Conservation (phyloP, 2,113 vertebrate species). For the Pavo muticus region DNA sequence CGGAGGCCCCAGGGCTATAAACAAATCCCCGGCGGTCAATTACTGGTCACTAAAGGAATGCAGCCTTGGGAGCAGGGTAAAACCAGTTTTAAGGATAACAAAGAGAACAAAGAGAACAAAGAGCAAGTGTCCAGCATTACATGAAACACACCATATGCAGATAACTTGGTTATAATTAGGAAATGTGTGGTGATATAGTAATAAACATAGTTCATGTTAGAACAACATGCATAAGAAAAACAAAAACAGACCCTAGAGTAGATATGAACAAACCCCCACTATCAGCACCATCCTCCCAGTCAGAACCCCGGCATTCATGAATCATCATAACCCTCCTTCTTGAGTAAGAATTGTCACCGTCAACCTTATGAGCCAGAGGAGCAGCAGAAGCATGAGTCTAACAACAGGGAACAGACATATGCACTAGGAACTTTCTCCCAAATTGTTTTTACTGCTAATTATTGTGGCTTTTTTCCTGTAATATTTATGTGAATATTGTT, state of each 20-base stretch:
- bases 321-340: not conserved
- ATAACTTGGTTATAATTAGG: not conserved
- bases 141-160: not conserved
- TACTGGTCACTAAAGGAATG: not conserved
- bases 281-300: not conserved
- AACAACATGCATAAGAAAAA: not conserved
- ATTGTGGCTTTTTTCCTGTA: not conserved
- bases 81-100: not conserved
- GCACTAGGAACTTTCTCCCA: not conserved
- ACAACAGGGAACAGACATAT: not conserved
- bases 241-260: not conserved
- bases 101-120: not conserved
- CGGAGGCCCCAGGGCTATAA: not conserved
- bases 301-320: not conserved
- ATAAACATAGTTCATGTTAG: not conserved
- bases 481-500: not conserved
- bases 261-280: not conserved
- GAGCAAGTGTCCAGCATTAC: not conserved
- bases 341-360: not conserved
- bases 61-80: conserved; percentile 1
- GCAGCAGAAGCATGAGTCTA: not conserved
- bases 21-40: not conserved
- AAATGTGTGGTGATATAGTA: not conserved
- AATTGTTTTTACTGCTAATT: not conserved
- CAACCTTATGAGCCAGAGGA: not conserved